Base-by-base conservation (phyloP, 92 coral and sea anemone genomes). In the Muricea muricata region DNA sequence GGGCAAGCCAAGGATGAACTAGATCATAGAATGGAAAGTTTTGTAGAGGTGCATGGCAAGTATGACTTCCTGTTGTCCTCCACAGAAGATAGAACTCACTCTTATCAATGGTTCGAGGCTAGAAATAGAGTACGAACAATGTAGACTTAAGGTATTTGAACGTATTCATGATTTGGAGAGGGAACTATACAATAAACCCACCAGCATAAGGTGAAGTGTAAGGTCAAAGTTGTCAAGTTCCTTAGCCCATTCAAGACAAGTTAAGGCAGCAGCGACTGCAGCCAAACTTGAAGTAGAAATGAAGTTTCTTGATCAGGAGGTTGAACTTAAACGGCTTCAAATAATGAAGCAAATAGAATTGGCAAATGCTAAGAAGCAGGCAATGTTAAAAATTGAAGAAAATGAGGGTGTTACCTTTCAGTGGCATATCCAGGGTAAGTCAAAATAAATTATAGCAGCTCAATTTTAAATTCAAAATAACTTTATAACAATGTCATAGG, bases 261-360 rank as follows among this genome's bases (percentile, higher is more conserved):
- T 87, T 7, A 47, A 33, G 2, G 91, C 83, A 31, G 87, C 24
- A 24, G 78, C 79, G 14, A 85, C 61, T 65, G 83, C 84, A 28
- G 90, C 87, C 6, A 89, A 85, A 35, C 72, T 74, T 25, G 89
- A 89, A 74, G 86, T 76, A 4, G 87, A 85, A 23, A 80, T 89
- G 57, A 71, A 89, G 28, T 86, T 73, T 54, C 79, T 89, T 29
- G 89, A 85, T 28, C 41, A 35, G 41, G 87, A 89, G 18, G 76
- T 39, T 17, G 87, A 80, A 66, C 34, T 85, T 21, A 89, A 82
- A 77, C 54, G 87, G 8, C 41, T 89, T 7, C 89, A 80, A 32
- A 20, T 84, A 37, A 41, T 32, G 72, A 89, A 89, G 66, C 69
- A 89, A 30, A 70, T 70, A 37, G 86, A 81, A 18, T 52, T 88